These are phyloP conservation scores for Myiopsitta monachus DNA, from an alignment of 2,113 vertebrate species.

Conservation along the genomic window DNA sequence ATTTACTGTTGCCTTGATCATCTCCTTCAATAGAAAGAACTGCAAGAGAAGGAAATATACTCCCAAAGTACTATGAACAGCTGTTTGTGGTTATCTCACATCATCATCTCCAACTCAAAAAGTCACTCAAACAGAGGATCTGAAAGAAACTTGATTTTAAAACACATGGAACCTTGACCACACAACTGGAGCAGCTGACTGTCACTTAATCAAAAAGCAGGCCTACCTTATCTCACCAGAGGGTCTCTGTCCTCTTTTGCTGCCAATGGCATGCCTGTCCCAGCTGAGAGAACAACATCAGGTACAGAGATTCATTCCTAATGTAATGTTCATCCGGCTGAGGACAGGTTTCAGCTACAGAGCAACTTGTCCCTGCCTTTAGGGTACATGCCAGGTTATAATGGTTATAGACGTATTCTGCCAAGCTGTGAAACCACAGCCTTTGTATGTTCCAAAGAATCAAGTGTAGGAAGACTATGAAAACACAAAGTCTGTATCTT, in stretches of 20 bases:
- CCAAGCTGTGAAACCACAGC: neutral
- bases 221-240: neutral
- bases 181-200: neutral
- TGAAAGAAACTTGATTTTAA: neutral
- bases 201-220: neutral
- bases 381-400: neutral
- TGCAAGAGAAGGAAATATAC: neutral
- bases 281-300: neutral
- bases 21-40: neutral
- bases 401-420: neutral
- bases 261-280: neutral
- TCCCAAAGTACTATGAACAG: neutral
- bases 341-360: neutral
- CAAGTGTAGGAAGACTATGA: neutral
- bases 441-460: neutral
- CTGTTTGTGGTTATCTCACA: slow-evolving; percentile 56
- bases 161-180: neutral
- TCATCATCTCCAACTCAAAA: slow-evolving; percentile 2
- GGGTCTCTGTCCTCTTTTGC: neutral
- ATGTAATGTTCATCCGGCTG: neutral
- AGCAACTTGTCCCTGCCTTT: neutral
- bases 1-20: neutral
- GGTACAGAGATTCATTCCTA: neutral
- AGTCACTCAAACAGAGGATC: neutral
- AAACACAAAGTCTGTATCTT: neutral